Evolutionary conservation across 2,113 vertebrate species (phyloP), one percentile per base, ranked within the genome.

Genomic region (Sinocyclocheilus grahami): DNA sequence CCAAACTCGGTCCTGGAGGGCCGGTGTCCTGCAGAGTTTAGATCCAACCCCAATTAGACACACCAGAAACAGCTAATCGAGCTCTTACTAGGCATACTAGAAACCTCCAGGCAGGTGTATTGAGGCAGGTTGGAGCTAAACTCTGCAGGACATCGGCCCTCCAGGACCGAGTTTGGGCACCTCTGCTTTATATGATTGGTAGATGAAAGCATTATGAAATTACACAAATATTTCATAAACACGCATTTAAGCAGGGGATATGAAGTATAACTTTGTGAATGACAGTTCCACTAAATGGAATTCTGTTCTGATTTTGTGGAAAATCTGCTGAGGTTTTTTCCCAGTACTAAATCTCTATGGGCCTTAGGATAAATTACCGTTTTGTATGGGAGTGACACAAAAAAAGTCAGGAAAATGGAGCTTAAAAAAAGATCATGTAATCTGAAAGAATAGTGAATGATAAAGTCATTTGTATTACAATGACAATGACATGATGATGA

Each of bases 401-500:
- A 39, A 39, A 7, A 39, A 39, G 5, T 7, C 5, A 39, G 27
- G 14, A 69, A 69, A 69, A 69, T 33, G 27, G 5, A 69, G 3
- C 18, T 3, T 12, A 30, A 67, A 67, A 65, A 65, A n/a, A 27
- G 14, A 63, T 8, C 48, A 67, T 30, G 39, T 18, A 48, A 82
- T 46, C 37, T 65, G 60, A 46, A 67, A 82, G 79, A 82, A 48
- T 48, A 13, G 79, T 67, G 37, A 20, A 62, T 39, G 77, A 78
- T 78, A 58, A 79, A 24, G 78, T 62, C 5, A 60, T 82, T 27
- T 67, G 16, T 30, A 67, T 67, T 48, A 82, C 79, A 82, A 82
- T 82, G 62, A 46, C 79, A 65, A 30, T 82, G 79, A 67, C 79
- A 82, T 0, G 2, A 18, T 39, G 30, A 60, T 79, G 78, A 79